These are phyloP conservation scores for Chloebia gouldiae DNA, from an alignment of 2,113 vertebrate species.

Conservation along the genomic window DNA sequence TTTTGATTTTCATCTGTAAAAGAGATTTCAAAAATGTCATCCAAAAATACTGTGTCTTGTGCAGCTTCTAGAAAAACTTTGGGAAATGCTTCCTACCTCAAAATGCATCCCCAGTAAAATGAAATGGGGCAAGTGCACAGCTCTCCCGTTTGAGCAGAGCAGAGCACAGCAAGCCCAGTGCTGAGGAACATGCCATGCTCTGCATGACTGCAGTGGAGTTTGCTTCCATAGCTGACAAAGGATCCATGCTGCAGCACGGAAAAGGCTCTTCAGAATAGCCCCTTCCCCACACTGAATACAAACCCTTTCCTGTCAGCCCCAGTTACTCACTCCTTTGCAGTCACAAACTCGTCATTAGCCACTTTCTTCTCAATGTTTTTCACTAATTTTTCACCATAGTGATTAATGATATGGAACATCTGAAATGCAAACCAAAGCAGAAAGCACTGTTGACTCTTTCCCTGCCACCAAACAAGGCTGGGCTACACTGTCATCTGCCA, in stretches of 20 bases:
- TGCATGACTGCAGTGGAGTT: neutral
- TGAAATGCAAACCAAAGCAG: slow-evolving; percentile 50
- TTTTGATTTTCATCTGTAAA: neutral
- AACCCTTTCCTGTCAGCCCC: neutral
- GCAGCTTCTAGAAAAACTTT: neutral
- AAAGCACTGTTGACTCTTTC: neutral
- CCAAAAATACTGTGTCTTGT: neutral
- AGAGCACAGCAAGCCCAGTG: neutral
- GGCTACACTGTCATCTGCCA: neutral
- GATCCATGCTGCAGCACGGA: neutral
- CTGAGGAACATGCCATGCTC: neutral
- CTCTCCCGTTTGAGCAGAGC: neutral
- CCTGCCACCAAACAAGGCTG: neutral
- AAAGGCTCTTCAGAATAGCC: neutral
- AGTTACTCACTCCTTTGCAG: slow-evolving; percentile 69
- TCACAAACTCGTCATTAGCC: slow-evolving; percentile 51
- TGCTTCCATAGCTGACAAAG: neutral
- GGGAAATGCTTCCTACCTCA: neutral
- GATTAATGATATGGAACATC: slow-evolving; percentile 80
- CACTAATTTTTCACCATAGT: slow-evolving; percentile 72
- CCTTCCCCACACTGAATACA: neutral
- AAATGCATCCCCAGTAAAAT: neutral
- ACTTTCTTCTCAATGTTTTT: slow-evolving; percentile 68
- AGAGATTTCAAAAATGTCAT: neutral
- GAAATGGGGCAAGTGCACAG: neutral